Base-by-base conservation (phyloP, 2,113 vertebrate species). In the Uropsilus gracilis region DNA sequence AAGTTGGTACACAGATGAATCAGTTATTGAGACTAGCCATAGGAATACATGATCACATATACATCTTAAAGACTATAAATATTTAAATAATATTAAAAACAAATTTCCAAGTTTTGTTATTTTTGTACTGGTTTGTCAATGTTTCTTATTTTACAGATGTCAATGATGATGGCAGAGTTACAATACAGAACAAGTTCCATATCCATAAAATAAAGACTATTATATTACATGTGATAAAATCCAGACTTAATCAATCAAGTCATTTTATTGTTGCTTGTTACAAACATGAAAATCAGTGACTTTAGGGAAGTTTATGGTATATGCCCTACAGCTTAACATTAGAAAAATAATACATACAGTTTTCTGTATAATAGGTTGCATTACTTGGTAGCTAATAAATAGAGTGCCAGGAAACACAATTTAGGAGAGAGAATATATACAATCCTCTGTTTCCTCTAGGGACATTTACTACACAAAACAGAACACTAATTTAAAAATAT, bases 41-140 rank as follows among this genome's bases (percentile, higher is more conserved):
- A 81, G 10, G 11, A 78, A 71, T 90, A 78, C 22, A 55, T 17
- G 42, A 28, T 34, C 14, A 76, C 90, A 73, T 82, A 92, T 88
- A 1, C 42, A 63, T 44, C 71, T 37, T 16, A 63, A 59, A 8
- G 9, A 44, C 14, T 50, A 37, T 22, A 94, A 86, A 64, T 69
- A 55, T 69, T 90, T 72, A 3, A 85, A 48, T 73, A 6, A 11
- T 71, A 3, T 20, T 66, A 11, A 84, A 77, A 80, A n/a, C 4
- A 77, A 44, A 90, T 22, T 88, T 69, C 16, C 88, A 57, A 2
- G 6, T 39, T 90, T 1, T 39, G 66, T 66, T 88, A 26, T 48
- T n/a, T 87, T 86, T n/a, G 2, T 3, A 22, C 5, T n/a, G 39
- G 5, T 57, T 75, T 5, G 2, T 11, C 71, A 1, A 92, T 68